phyloP scores from a whole-genome alignment of 2,888 invertebrate genomes.

The Balanococcus diminutus region DNA sequence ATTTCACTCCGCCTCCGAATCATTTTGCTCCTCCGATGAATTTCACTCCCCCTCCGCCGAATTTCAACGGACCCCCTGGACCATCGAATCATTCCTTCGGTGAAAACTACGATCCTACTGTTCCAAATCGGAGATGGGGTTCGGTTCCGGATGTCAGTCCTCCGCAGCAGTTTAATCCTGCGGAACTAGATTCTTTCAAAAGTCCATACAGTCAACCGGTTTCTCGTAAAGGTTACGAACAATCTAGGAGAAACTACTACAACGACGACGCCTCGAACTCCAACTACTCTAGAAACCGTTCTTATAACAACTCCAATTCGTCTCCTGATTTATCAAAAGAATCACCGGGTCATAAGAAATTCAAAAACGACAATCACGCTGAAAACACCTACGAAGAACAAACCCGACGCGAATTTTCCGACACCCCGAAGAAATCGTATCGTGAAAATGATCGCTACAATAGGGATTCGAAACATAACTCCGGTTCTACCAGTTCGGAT shows the following conservation, averaged over 20 bases:
- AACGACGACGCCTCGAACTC: background rate
- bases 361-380: background rate
- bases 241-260: no score
- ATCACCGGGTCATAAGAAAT: background rate
- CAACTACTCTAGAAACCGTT: background rate
- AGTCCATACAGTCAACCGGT: background rate
- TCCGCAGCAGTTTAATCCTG: background rate
- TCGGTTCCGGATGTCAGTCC: background rate
- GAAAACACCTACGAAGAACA: background rate
- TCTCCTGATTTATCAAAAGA: background rate
- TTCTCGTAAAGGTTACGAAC: constrained; percentile 14
- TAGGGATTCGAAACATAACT: background rate
- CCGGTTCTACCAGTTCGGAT: background rate
- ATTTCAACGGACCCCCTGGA: background rate
- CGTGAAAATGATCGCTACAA: background rate
- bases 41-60: background rate
- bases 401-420: background rate
- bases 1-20: background rate
- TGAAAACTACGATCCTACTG: background rate
- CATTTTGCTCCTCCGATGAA: no score
- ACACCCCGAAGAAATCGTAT: background rate
- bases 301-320: background rate
- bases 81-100: background rate
- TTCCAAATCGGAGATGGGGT: background rate
- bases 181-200: background rate